Evolutionary conservation across 64 coral and sea anemone genomes (phyloP).

Genomic region (Montipora capricornis): DNA sequence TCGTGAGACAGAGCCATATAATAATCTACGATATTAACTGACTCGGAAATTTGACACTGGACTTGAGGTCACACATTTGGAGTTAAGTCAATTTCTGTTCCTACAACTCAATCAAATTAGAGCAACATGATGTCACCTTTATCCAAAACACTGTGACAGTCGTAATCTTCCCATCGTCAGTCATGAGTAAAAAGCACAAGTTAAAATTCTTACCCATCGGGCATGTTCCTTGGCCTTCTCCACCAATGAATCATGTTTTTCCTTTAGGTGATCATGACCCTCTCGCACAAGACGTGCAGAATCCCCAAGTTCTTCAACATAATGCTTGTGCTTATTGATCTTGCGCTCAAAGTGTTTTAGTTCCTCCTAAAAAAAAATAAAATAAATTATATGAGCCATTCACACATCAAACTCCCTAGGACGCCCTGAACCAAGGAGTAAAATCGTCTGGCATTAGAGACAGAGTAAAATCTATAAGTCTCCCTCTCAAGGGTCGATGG

Average conservation of each 20-base stretch:
- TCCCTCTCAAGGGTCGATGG: too few species aligned
- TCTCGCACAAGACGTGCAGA: constrained; percentile 55
- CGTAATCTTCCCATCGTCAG: background rate
- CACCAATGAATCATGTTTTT: constrained; percentile 67
- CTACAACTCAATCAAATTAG: too few species aligned
- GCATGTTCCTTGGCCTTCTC: constrained; percentile 83
- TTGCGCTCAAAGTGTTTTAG: constrained; percentile 89
- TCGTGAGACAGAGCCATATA: too few species aligned
- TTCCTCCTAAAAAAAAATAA: constrained; percentile 55
- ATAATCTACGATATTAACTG: too few species aligned
- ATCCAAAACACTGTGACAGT: background rate
- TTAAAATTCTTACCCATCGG: constrained; percentile 73
- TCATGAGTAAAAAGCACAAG: background rate
- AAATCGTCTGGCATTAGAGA: too few species aligned
- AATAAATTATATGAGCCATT: background rate
- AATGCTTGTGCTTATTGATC: constrained; percentile 89
- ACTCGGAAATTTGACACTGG: too few species aligned
- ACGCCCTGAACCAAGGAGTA: too few species aligned
- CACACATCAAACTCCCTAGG: too few species aligned
- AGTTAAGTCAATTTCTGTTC: too few species aligned
- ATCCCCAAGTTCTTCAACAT: constrained; percentile 66
- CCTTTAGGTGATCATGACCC: constrained; percentile 55
- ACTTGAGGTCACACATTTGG: too few species aligned
- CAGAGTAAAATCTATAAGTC: too few species aligned
- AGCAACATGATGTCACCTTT: background rate